These are phyloP conservation scores for Oncorhynchus tshawytscha DNA, from an alignment of 2,113 vertebrate genomes.

Conservation along the genomic window DNA sequence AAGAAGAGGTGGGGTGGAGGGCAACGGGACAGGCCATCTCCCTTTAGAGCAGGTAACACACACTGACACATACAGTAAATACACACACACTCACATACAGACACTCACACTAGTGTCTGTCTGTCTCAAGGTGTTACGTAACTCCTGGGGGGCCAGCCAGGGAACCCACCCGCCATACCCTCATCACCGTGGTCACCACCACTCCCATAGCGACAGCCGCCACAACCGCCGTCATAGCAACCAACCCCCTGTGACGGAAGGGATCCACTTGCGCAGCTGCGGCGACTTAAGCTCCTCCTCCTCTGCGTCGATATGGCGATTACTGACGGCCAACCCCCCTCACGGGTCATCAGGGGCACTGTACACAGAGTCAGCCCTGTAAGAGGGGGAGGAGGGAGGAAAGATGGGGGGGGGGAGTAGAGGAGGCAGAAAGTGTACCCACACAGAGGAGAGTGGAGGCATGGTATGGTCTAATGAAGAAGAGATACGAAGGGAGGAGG, in stretches of 20 bases:
- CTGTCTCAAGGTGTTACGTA: constrained; percentile 75
- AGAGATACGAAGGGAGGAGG: background rate
- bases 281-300: constrained; percentile 90
- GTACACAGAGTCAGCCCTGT: constrained; percentile 82
- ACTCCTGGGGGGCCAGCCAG: constrained; percentile 63
- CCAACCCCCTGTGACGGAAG: constrained; percentile 61
- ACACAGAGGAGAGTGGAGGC: constrained; percentile 3
- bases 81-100: background rate
- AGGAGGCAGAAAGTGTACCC: background rate
- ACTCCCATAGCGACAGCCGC: constrained; percentile 76
- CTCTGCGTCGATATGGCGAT: constrained; percentile 74
- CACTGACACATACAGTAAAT: background rate
- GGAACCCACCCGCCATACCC: constrained; percentile 58
- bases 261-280: constrained; percentile 91
- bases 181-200: constrained; percentile 68
- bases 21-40: constrained; percentile 44
- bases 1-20: constrained; percentile 62
- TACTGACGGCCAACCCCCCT: constrained; percentile 75
- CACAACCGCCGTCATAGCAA: constrained; percentile 62
- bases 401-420: background rate
- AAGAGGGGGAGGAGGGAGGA: constrained; percentile 31
- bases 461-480: background rate
- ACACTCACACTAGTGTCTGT: background rate
- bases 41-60: constrained; percentile 71
- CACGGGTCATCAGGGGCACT: constrained; percentile 82